These are phyloP conservation scores for Piaya cayana DNA, from an alignment of 2,113 vertebrate species.

Conservation along the genomic window DNA sequence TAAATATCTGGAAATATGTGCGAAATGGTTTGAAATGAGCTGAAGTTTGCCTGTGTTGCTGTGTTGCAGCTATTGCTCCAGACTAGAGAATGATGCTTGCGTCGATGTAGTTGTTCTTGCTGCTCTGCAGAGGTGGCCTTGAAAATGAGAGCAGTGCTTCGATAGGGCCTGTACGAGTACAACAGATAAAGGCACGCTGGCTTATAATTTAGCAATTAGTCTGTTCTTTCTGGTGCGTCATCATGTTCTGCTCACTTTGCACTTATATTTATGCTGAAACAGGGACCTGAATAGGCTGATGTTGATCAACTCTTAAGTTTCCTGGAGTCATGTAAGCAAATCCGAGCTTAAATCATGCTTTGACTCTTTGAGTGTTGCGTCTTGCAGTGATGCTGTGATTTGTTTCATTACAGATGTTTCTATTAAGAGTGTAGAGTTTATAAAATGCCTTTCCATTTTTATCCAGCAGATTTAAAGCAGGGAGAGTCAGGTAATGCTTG, in stretches of 20 bases:
- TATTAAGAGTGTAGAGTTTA: neutral
- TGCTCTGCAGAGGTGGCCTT: neutral
- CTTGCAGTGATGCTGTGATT: neutral
- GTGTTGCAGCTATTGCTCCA: neutral
- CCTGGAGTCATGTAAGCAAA: neutral
- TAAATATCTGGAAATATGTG: neutral
- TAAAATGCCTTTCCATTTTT: neutral
- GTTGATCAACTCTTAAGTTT: neutral
- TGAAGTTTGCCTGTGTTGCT: neutral
- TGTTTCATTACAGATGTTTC: neutral
- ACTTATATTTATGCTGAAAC: neutral
- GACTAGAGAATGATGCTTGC: fast-evolving
- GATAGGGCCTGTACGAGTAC: neutral
- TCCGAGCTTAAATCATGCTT: neutral
- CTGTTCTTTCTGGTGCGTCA: neutral
- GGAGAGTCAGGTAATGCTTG: neutral
- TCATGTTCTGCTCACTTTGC: neutral
- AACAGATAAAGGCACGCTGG: neutral
- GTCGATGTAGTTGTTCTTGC: neutral
- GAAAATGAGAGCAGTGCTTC: neutral
- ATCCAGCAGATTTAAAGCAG: neutral
- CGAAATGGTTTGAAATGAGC: neutral
- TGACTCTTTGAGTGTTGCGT: neutral
- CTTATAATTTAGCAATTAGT: neutral
- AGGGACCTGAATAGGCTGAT: neutral